Evolutionary conservation across 1,140 invertebrate genomes (phyloP).

Genomic region (Hormaphis cornu): DNA sequence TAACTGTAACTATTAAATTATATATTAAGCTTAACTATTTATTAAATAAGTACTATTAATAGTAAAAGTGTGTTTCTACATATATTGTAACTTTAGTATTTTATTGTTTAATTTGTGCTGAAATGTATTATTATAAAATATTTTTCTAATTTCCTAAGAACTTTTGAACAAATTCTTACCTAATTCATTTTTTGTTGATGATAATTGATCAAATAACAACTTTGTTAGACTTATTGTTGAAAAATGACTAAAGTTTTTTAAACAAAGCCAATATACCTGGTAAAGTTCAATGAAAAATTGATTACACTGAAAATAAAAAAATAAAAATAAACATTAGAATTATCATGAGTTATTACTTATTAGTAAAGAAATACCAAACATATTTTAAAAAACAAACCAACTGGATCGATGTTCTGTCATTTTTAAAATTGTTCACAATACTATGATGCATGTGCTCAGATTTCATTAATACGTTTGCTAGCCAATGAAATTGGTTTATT

Average conservation of each 20-base stretch:
- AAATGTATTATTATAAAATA: not conserved
- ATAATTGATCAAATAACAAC: not conserved
- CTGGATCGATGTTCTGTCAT: not conserved
- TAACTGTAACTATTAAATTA: no score
- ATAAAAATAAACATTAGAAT: not conserved
- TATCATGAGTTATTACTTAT: not conserved
- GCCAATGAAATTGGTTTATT: not conserved
- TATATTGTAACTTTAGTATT: no score
- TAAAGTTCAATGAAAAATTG: constrained; percentile 22
- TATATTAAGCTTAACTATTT: no score
- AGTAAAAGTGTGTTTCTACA: no score
- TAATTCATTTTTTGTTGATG: not conserved
- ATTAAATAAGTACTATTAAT: no score
- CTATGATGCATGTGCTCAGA: not conserved
- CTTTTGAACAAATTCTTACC: not conserved
- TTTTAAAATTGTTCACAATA: constrained; percentile 5
- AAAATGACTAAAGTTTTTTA: constrained; percentile 27
- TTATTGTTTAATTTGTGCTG: no score
- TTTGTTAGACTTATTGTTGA: not conserved
- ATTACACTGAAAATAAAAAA: not conserved
- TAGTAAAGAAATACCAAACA: not conserved
- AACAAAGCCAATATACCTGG: constrained; percentile 12
- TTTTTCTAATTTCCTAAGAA: not conserved
- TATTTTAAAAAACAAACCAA: not conserved
- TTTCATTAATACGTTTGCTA: not conserved